Base-by-base conservation (phyloP, 2,113 vertebrate genomes). In the Psittacula cyanocephala region DNA sequence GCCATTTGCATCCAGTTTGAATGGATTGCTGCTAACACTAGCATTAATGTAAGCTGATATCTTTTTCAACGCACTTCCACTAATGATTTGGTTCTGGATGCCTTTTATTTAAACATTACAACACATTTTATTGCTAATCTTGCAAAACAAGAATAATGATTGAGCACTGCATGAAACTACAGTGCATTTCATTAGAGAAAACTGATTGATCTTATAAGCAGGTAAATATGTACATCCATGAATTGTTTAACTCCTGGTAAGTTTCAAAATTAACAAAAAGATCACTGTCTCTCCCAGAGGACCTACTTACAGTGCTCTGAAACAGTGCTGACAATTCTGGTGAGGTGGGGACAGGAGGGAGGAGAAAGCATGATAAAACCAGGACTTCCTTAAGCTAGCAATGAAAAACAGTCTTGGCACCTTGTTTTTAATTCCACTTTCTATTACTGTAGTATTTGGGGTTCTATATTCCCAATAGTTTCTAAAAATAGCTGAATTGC, bases 1-100 rank as follows among this genome's bases (percentile, higher is more conserved):
- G 88, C 95, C 95, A 92, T 97, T 98, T 97, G 95, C 94, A 97
- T 96, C 95, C 65, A 86, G 87, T 97, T 96, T 95, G 81, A 87
- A 93, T 91, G 92, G 89, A 96, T 94, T 92, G 93, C 89, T 97
- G 53, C 91, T 80, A 91, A 93, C 83, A 90, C 91, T 41, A 50
- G 87, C 76, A 90, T 67, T 97, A 98, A 97, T 97, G 93, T 87
- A 96, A 96, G 86, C 49, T 97, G 97, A 95, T 96, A 97, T 93
- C 77, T 98, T 97, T 97, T 97, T 68, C 97, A 97, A 97, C 15
- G 31, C 35, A 17, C 63, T 97, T 96, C 88, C 52, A 17, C 84
- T 93, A 91, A 98, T 93, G 64, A 95, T 96, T 97, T 96, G 52
- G 76, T 96, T 98, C 91, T 95, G 93, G 97, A 96, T 85, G 94